These are phyloP conservation scores for Tachysurus vachellii DNA, from an alignment of 2,113 vertebrate genomes.

Conservation along the genomic window DNA sequence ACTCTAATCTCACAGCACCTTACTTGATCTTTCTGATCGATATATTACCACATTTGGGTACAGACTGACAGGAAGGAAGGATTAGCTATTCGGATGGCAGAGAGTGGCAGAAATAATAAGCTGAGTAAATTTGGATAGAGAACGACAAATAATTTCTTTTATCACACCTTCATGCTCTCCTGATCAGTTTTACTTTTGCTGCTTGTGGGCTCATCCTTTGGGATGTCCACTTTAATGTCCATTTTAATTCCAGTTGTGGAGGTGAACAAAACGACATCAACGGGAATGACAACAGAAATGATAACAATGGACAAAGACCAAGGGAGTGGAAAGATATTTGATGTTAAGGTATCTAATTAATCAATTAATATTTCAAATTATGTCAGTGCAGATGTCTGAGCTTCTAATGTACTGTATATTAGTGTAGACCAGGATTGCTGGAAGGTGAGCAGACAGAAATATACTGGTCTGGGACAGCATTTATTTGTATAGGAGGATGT, in stretches of 20 bases:
- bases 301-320: slow-evolving; percentile 50
- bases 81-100: background rate
- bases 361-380: background rate
- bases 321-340: slow-evolving; percentile 66
- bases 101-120: no score
- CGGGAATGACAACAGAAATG: slow-evolving; percentile 24
- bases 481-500: slow-evolving; percentile 79
- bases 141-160: background rate
- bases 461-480: slow-evolving; percentile 80
- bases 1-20: background rate
- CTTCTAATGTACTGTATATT: background rate
- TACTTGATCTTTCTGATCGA: background rate
- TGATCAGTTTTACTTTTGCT: slow-evolving; percentile 54
- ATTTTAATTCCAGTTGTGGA: slow-evolving; percentile 52
- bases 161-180: background rate
- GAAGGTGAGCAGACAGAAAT: slow-evolving; percentile 60
- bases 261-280: background rate
- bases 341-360: background rate
- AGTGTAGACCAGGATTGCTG: slow-evolving; percentile 54
- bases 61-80: background rate
- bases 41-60: background rate
- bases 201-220: slow-evolving; percentile 54
- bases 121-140: background rate
- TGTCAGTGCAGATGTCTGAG: background rate
- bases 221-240: slow-evolving; percentile 39